Conservation (phyloP, 2,888 invertebrate genomes). For the Periphyllus acericola region DNA sequence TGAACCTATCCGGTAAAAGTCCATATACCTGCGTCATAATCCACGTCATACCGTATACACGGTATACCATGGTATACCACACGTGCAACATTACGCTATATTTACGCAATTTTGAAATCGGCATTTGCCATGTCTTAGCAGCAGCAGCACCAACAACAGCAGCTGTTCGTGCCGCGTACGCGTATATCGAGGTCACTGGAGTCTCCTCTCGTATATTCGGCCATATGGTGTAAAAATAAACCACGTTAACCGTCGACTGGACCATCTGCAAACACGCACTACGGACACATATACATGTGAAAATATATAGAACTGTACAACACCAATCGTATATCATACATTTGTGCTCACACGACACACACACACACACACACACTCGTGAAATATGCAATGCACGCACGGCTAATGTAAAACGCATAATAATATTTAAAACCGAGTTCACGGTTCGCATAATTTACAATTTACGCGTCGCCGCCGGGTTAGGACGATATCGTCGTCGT, state of each 20-base stretch:
- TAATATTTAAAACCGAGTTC: conserved; percentile 20
- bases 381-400: not conserved
- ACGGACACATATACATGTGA: too few species aligned
- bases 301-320: too few species aligned
- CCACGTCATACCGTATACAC: too few species aligned
- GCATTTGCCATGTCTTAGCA: not conserved
- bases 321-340: too few species aligned
- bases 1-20: too few species aligned
- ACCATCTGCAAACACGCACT: conserved; percentile 9
- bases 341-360: too few species aligned
- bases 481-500: too few species aligned
- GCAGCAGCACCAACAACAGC: not conserved
- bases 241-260: not conserved
- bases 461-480: not conserved
- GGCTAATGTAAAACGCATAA: not conserved
- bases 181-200: conserved; percentile 29
- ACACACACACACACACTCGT: too few species aligned
- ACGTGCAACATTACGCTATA: too few species aligned
- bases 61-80: too few species aligned
- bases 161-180: not conserved
- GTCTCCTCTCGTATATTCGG: not conserved
- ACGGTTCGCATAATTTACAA: not conserved
- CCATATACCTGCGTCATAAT: too few species aligned
- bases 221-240: conserved; percentile 27
- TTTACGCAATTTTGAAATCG: not conserved